Conservation (phyloP, 2,888 invertebrate species). For the Himalopsyche tibetana region DNA sequence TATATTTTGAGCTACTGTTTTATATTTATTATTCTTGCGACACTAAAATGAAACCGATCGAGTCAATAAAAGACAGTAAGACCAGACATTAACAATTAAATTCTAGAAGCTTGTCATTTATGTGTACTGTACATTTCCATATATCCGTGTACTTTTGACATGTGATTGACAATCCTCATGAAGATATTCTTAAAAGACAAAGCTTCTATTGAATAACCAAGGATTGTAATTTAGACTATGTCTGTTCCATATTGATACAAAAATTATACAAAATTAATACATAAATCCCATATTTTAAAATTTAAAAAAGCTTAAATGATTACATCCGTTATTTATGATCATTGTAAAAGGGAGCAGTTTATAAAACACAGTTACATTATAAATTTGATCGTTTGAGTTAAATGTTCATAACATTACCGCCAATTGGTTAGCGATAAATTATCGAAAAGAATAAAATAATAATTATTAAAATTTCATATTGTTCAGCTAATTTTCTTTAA, state of each 20-base stretch:
- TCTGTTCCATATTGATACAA: neutral
- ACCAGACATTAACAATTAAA: too few species aligned
- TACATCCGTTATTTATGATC: neutral
- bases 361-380: neutral
- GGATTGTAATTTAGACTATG: neutral
- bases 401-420: constrained; percentile 24
- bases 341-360: neutral
- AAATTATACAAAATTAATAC: constrained; percentile 6
- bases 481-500: too few species aligned
- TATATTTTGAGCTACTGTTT: neutral
- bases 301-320: neutral
- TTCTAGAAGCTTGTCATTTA: too few species aligned
- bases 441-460: constrained; percentile 4
- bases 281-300: neutral
- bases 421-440: constrained; percentile 23
- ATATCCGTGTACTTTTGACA: too few species aligned
- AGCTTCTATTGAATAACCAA: neutral
- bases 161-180: too few species aligned
- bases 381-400: neutral
- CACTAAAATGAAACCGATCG: neutral
- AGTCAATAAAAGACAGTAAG: too few species aligned
- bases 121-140: too few species aligned
- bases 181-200: too few species aligned
- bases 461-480: neutral
- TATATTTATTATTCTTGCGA: neutral